Evolutionary conservation across 2,113 vertebrate species (phyloP), one percentile per base, ranked within the genome.

Genomic region (Apodemus speciosus): DNA sequence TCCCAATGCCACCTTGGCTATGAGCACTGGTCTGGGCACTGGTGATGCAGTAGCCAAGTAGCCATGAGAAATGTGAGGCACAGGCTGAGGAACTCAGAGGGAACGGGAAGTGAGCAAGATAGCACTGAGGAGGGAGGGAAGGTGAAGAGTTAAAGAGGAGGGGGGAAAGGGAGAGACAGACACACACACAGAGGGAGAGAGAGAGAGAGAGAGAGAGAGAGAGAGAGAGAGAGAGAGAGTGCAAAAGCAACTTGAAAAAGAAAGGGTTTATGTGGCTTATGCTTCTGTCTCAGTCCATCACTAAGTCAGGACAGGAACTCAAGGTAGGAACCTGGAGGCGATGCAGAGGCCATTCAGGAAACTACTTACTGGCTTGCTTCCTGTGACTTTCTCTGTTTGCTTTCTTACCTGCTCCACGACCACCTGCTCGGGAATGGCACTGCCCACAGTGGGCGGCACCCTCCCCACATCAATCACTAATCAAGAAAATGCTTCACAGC

Each of bases 31-130:
- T 14, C 35, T 11, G 1, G 1, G 58, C 5, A 1, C 38, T 64
- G 43, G 66, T 6, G 3, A 9, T 13, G 1, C 51, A 9, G 16
- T 23, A 60, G 58, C 27, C 11, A 64, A 64, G 62, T 32, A 64
- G 7, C 30, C 23, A 4, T 13, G 43, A 38, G 40, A 53, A 0
- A 0, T 11, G 14, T 40, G 4, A 51, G 32, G 20, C 32, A 0
- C 30, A 35, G 51, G 53, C 20, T 21, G 43, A 25, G 0, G 38
- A 40, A 35, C 77, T 88, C 62, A 21, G 10, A 6, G 10, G 38
- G 35, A 49, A 43, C 5, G 4, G n/a, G 0, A 40, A 14, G 3
- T 2, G 51, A 80, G 13, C 14, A n/a, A 32, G 73, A 53, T 30
- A 20, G 14, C 20, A 23, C 7, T n/a, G 27, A 32, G 7, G 5